A percentile compares a stretch with the other conserved stretches of the same genome.
Evolutionary conservation across 2,113 vertebrate genomes (phyloP).

Genomic region (Pica pica): DNA sequence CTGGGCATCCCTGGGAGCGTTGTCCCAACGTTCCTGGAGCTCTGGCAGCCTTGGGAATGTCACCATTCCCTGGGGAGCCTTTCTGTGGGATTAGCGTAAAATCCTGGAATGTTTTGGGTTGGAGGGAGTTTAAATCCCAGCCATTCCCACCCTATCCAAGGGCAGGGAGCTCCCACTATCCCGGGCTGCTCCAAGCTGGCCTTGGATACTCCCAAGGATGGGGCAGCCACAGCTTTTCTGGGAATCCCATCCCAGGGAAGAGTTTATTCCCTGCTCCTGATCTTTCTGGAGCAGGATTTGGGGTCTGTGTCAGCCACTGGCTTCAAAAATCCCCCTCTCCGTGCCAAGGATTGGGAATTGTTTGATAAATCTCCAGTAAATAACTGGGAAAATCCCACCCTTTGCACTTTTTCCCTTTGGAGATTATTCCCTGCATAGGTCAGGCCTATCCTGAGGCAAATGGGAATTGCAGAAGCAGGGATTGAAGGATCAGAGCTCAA

Average conservation of each 20-base stretch:
- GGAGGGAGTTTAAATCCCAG: neutral
- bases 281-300: neutral
- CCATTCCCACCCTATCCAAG: neutral
- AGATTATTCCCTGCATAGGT: neutral
- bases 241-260: neutral
- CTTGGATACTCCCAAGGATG: too few relatives aligned
- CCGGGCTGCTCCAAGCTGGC: neutral
- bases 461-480: neutral
- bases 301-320: neutral
- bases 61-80: neutral
- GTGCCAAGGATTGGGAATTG: neutral
- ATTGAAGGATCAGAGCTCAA: neutral
- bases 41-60: neutral
- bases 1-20: too few relatives aligned
- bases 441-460: neutral
- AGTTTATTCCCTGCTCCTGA: neutral
- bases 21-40: too few relatives aligned
- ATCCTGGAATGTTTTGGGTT: neutral
- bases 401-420: neutral
- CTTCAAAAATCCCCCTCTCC: neutral
- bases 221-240: neutral
- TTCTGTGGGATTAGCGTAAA: neutral
- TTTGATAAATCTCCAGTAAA: fast-evolving
- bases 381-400: neutral
- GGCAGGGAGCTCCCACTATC: neutral